phyloP scores from a whole-genome alignment of 2,797 vertebrate species.

The Poeciliopsis turneri region DNA sequence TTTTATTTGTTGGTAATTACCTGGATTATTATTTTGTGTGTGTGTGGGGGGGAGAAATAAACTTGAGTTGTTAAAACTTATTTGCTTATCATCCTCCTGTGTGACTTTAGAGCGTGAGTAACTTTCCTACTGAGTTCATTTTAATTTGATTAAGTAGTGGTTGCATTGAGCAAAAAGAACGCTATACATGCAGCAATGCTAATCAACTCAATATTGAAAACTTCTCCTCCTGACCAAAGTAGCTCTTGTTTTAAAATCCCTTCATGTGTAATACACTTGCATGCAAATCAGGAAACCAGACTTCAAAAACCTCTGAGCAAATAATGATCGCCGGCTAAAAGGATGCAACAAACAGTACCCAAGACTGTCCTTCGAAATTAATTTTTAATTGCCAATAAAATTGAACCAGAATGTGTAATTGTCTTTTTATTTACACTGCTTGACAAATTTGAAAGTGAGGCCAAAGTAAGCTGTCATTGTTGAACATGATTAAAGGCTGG shows the following conservation, averaged over 20 bases:
- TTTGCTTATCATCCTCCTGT: no score
- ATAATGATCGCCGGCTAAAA: slow-evolving; percentile 26
- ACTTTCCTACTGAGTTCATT: no score
- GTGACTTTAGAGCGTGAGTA: no score
- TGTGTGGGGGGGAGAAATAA: no score
- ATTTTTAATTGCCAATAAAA: slow-evolving; percentile 24
- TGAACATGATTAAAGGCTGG: slow-evolving; percentile 23
- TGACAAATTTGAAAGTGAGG: not conserved
- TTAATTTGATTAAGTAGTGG: no score
- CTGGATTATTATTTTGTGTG: no score
- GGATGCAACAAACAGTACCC: slow-evolving; percentile 18
- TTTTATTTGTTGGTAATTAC: no score
- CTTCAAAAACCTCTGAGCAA: slow-evolving; percentile 13
- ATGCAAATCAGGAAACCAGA: slow-evolving; percentile 16
- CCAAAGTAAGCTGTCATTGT: slow-evolving; percentile 28
- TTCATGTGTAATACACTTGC: slow-evolving; percentile 11
- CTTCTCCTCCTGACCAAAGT: not conserved
- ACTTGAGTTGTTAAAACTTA: no score
- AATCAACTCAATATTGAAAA: not conserved
- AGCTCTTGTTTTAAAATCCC: slow-evolving; percentile 6
- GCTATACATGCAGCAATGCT: not conserved
- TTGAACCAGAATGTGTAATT: slow-evolving; percentile 20
- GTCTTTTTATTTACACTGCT: slow-evolving; percentile 3
- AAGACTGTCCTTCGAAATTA: slow-evolving; percentile 16
- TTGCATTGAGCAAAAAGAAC: not conserved